phyloP scores from a whole-genome alignment of 2,113 vertebrate genomes.

The Garra rufa region DNA sequence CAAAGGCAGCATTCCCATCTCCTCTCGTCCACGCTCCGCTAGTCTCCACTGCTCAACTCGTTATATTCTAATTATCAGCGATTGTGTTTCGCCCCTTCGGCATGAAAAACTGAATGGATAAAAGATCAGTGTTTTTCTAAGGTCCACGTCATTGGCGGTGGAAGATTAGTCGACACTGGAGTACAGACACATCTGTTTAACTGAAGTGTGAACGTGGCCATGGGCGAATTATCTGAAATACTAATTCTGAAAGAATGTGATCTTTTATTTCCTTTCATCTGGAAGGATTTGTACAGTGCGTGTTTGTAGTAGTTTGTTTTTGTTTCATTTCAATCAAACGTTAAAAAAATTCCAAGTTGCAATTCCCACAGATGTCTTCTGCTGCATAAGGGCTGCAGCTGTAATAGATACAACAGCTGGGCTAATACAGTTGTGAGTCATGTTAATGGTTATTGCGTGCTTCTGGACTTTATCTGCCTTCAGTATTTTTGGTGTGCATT shows the following conservation, averaged over 20 bases:
- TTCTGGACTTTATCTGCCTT: not conserved
- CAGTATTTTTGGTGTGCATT: not conserved
- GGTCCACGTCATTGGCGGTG: not conserved
- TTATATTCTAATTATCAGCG: constrained; percentile 35
- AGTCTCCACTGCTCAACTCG: not conserved
- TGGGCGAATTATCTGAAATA: not conserved
- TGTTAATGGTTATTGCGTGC: not conserved
- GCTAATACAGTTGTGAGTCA: not conserved
- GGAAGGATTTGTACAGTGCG: not conserved
- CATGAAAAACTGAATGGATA: not conserved
- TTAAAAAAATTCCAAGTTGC: not conserved
- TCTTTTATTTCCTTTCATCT: constrained; percentile 3
- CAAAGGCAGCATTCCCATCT: constrained; percentile 24
- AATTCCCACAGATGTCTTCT: constrained; percentile 6
- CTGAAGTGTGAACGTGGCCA: not conserved
- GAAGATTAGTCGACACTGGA: not conserved
- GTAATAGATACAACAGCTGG: constrained; percentile 20
- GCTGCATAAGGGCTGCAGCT: constrained; percentile 3
- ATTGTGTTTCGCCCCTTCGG: not conserved
- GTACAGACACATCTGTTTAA: constrained; percentile 1
- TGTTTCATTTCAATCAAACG: not conserved
- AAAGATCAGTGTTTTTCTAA: not conserved
- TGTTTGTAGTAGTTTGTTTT: not conserved
- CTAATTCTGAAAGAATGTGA: constrained; percentile 18
- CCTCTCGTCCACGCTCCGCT: not conserved